Base-by-base conservation (phyloP, 1,140 invertebrate species). In the Pemphigus obesinymphae region DNA sequence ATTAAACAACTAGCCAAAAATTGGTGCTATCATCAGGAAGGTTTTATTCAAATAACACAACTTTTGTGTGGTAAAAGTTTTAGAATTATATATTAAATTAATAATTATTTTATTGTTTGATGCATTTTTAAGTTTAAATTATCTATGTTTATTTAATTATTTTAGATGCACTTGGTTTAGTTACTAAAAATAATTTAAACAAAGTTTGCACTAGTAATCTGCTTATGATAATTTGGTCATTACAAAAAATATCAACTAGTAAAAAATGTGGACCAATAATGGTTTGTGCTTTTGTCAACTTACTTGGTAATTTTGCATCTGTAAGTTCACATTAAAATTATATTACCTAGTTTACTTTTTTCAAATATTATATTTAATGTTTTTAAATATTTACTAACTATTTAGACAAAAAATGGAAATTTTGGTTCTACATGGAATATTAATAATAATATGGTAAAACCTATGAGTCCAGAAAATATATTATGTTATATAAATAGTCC, bases 201-300 rank as follows among this genome's bases (percentile, higher is more conserved):
- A n/a, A 43, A 45, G 55, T 61, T 40, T 80, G 76, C 11, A 80
- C 76, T 29, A 80, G 15, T 61, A 80, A 80, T 63, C 3, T 80
- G 31, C 55, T 80, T 58, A 40, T 78, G 37, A 17, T 80, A 23
- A 80, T 80, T 61, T n/a, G 26, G 23, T 80, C 76, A 29, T 43
- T 80, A 43, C 76, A 80, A 80, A 80, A 80, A 63, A 31, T 80
- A 61, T 43, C 55, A 40, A 29, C 3, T 31, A 43, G 23, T 8
- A 20, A 80, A 63, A 80, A 61, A 63, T 63, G 76, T 63, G 76
- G 76, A 40, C 76, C 76, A 23, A 80, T 13, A 43, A 80, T 80
- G 76, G 13, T 80, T 63, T 80, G 76, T 63, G 53, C 76, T 29
- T 80, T 80, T 63, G 40, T 80, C 29, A 37, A 80, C 5, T 80